A percentile compares a stretch with the other conserved stretches of the same genome.
Conservation (phyloP, 2,113 vertebrate genomes). For the Myotis lucifugus region DNA sequence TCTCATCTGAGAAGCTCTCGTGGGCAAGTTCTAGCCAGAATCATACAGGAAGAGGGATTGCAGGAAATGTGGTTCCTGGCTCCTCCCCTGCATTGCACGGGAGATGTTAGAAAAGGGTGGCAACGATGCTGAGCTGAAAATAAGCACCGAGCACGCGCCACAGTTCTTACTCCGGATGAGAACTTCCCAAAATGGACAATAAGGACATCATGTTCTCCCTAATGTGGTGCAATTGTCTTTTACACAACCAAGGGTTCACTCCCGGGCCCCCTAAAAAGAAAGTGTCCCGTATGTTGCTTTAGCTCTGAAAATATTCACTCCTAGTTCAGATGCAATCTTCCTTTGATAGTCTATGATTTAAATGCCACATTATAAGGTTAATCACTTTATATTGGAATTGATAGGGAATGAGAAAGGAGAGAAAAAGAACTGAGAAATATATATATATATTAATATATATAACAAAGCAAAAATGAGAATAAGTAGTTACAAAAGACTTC, state of each 20-base stretch:
- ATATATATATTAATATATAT: no score
- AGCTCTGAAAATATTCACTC: background rate
- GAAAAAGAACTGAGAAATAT: background rate
- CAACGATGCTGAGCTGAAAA: background rate
- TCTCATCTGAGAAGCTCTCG: background rate
- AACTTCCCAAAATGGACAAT: background rate
- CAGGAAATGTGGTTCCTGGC: background rate
- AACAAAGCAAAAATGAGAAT: background rate
- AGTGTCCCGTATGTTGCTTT: background rate
- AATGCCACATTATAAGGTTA: background rate
- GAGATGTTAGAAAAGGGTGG: background rate
- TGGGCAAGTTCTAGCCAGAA: background rate
- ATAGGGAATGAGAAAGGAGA: background rate
- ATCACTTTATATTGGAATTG: background rate
- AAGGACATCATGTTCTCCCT: background rate
- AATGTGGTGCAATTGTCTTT: background rate
- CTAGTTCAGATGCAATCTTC: background rate
- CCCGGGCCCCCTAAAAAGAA: background rate
- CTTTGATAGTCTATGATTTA: background rate
- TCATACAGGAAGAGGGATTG: background rate
- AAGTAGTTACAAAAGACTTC: background rate
- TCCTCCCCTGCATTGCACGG: background rate
- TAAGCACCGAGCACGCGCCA: background rate
- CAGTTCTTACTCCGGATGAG: background rate
- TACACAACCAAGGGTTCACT: background rate